Percentiles rank a stretch among this genome's conserved stretches.
These are phyloP conservation scores for Platyrinchus mystaceus DNA, from an alignment of 2,797 vertebrate genomes.

Conservation along the genomic window DNA sequence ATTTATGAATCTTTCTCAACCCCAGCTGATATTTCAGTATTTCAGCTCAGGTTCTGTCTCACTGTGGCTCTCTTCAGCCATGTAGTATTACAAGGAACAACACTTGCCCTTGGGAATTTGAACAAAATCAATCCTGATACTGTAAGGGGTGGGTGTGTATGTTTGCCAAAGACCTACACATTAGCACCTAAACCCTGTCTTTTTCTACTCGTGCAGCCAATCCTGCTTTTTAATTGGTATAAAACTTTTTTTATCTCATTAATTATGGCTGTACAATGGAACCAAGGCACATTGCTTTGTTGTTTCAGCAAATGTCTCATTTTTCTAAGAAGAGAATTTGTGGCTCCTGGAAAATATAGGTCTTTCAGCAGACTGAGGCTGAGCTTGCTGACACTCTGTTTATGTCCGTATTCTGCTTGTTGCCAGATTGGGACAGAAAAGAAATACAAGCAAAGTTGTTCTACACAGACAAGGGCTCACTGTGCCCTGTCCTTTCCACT, in stretches of 20 bases:
- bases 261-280: neutral
- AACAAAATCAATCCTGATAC: neutral
- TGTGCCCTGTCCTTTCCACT: constrained; percentile 52
- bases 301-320: neutral
- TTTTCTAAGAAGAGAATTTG: constrained; percentile 4
- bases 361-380: neutral
- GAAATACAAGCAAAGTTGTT: constrained; percentile 43
- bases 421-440: constrained; percentile 34
- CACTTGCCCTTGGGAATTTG: neutral
- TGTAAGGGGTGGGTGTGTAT: neutral
- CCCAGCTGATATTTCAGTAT: neutral
- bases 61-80: neutral
- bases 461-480: constrained; percentile 53
- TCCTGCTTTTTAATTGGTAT: neutral
- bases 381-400: neutral
- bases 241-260: neutral
- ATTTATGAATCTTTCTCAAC: neutral
- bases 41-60: neutral
- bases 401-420: neutral
- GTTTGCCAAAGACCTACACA: neutral
- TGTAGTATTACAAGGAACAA: rapidly evolving
- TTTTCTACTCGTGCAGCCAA: neutral
- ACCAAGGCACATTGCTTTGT: neutral
- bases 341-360: neutral
- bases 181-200: neutral